phyloP scores from a whole-genome alignment of 2,797 vertebrate genomes.

The Peromyscus attwateri region DNA sequence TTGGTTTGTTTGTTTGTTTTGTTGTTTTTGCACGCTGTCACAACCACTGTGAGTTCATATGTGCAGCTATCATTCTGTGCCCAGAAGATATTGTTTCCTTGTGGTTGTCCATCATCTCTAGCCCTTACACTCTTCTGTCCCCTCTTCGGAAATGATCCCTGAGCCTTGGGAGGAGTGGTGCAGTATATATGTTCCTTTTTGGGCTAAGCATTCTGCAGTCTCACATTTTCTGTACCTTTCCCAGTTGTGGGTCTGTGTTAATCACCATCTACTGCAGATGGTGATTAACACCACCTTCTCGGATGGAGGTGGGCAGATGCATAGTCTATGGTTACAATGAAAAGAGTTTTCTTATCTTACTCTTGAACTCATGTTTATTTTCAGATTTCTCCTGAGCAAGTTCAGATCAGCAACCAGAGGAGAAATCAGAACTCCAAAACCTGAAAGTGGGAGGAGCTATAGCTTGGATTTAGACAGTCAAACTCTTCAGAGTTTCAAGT shows the following conservation, averaged over 20 bases:
- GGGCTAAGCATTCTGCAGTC: background rate
- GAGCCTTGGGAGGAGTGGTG: background rate
- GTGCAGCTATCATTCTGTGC: background rate
- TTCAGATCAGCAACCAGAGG: conserved; percentile 88
- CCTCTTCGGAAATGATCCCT: background rate
- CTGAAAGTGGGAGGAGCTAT: conserved; percentile 83
- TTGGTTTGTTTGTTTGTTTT: background rate
- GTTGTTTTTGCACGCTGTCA: background rate
- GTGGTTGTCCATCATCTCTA: background rate
- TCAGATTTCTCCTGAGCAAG: conserved; percentile 84
- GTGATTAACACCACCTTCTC: background rate
- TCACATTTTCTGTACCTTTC: background rate
- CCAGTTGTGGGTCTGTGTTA: background rate
- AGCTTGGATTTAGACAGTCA: conserved; percentile 89
- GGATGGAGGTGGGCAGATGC: background rate
- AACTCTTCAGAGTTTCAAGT: conserved; percentile 86
- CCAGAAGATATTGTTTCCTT: background rate
- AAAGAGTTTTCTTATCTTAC: background rate
- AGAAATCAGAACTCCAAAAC: conserved; percentile 86
- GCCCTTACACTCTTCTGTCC: background rate
- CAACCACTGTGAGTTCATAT: background rate
- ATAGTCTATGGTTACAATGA: background rate
- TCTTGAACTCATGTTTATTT: conserved; percentile 60
- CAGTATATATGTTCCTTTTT: background rate
- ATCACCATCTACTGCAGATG: background rate